Percentiles rank a stretch among this genome's conserved stretches.
phyloP scores from a whole-genome alignment of 1,140 invertebrate species.

The Stratiolaelaps scimitus region DNA sequence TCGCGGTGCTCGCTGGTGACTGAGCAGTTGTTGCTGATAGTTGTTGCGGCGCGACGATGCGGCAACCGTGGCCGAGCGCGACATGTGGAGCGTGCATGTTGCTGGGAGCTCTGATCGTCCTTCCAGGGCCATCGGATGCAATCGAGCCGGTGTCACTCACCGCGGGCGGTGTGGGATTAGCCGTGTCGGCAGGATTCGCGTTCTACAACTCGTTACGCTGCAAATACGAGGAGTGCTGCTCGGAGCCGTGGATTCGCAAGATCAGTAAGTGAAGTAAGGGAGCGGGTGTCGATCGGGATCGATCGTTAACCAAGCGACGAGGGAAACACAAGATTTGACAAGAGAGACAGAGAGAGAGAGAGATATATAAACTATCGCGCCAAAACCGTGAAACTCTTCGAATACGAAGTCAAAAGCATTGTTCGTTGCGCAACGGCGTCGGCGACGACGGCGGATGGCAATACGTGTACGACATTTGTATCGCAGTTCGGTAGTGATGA shows the following conservation, averaged over 20 bases:
- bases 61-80: no score
- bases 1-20: no score
- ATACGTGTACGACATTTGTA: no score
- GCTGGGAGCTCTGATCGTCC: not conserved
- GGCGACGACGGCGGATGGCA: no score
- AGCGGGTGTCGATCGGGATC: not conserved
- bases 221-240: conserved; percentile 15
- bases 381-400: no score
- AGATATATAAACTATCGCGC: no score
- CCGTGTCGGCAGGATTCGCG: conserved; percentile 1
- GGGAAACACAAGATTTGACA: no score
- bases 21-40: no score
- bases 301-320: not conserved
- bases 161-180: conserved; percentile 2
- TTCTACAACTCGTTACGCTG: conserved; percentile 1
- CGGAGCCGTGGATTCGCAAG: conserved; percentile 13
- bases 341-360: no score
- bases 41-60: no score
- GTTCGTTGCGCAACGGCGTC: not conserved
- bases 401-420: not conserved
- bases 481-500: no score
- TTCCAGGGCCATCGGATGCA: not conserved
- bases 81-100: no score
- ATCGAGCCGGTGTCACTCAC: conserved; percentile 18
- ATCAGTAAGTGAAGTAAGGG: not conserved